These are phyloP conservation scores for Danio choprae DNA, from an alignment of 2,797 vertebrate species.

Conservation along the genomic window DNA sequence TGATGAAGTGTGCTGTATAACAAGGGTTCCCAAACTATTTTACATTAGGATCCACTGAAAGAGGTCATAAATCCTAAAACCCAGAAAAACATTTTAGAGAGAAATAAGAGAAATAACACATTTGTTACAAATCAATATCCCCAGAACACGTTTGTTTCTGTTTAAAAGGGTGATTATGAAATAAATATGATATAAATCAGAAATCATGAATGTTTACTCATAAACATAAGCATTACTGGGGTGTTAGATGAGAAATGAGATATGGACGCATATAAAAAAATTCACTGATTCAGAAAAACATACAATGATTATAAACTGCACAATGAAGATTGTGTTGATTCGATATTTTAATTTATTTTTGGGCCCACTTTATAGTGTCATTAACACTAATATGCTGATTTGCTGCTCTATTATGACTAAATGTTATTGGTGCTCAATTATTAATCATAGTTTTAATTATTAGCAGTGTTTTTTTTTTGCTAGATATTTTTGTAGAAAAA, in stretches of 20 bases:
- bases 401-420: too few relatives aligned
- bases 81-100: background rate
- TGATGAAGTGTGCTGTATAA: constrained; percentile 13
- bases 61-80: constrained; percentile 1
- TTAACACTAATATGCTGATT: too few relatives aligned
- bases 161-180: background rate
- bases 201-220: background rate
- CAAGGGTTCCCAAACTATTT: background rate
- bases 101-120: background rate
- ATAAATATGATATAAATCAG: background rate
- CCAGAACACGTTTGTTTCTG: background rate
- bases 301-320: background rate
- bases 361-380: too few relatives aligned
- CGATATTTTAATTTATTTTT: background rate
- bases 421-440: too few relatives aligned
- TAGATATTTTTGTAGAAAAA: too few relatives aligned
- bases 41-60: background rate
- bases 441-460: too few relatives aligned
- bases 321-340: background rate
- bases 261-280: too few relatives aligned
- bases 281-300: background rate
- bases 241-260: too few relatives aligned
- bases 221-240: background rate
- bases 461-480: too few relatives aligned
- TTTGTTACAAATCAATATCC: background rate